Evolutionary conservation across 2,888 invertebrate genomes (phyloP).

Genomic region (Unio pictorum): DNA sequence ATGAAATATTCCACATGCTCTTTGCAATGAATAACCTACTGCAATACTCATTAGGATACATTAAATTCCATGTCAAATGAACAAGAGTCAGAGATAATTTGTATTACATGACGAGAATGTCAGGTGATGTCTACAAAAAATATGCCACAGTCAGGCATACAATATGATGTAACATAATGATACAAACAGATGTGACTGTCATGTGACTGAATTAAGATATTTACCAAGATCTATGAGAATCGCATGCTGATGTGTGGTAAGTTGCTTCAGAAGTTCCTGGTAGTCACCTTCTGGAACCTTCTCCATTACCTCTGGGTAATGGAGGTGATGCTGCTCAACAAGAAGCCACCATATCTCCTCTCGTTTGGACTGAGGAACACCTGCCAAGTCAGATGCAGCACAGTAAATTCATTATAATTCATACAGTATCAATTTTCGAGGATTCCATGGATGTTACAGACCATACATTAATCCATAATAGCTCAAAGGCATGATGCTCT

Average conservation of each 20-base stretch:
- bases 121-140: no score
- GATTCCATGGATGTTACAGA: no score
- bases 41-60: no score
- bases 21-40: no score
- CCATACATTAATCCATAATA: no score
- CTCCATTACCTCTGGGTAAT: slow-evolving; percentile 34
- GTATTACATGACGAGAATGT: no score
- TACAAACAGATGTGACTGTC: neutral
- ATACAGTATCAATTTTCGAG: neutral
- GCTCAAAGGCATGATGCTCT: no score
- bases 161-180: no score
- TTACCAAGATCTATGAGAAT: slow-evolving; percentile 93
- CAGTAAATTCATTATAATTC: neutral
- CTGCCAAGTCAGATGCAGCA: slow-evolving; percentile 72
- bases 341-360: slow-evolving; percentile 95
- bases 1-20: no score
- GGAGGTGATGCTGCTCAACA: slow-evolving; percentile 81
- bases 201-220: slow-evolving; percentile 21
- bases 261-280: slow-evolving; percentile 83
- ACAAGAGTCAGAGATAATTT: no score
- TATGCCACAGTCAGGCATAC: no score
- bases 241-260: slow-evolving; percentile 96
- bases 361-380: slow-evolving; percentile 87
- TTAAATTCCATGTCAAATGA: no score
- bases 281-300: slow-evolving; percentile 76